Percentiles rank a stretch among this genome's conserved stretches.
Evolutionary conservation across 2,113 vertebrate genomes (phyloP).

Genomic region (Trichomycterus rosablanca): DNA sequence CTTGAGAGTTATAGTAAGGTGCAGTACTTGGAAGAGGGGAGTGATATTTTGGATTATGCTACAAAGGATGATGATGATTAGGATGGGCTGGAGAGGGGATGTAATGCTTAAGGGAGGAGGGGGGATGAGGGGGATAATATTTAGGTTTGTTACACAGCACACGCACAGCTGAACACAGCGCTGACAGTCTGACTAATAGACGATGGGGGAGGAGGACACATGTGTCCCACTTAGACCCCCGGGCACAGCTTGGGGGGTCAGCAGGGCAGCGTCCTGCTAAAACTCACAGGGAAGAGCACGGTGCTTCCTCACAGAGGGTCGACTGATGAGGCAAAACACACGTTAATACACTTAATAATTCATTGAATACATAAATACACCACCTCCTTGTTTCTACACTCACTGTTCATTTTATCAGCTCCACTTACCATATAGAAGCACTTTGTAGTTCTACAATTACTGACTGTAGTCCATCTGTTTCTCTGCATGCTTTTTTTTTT

Average conservation of each 20-base stretch:
- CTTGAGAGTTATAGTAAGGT: conserved; percentile 2
- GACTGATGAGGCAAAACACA: too few species aligned
- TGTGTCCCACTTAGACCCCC: conserved; percentile 4
- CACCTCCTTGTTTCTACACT: too few species aligned
- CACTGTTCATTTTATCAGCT: too few species aligned
- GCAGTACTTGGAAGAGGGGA: not conserved
- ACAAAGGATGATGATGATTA: not conserved
- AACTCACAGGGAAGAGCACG: too few species aligned
- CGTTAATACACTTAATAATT: too few species aligned
- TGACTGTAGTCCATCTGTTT: too few species aligned
- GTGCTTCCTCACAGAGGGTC: too few species aligned
- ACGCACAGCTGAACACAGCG: conserved; percentile 59
- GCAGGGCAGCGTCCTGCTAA: not conserved
- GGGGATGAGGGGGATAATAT: conserved; percentile 59
- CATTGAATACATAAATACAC: too few species aligned
- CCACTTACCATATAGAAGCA: too few species aligned
- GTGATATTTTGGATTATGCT: conserved; percentile 7
- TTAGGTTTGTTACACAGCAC: conserved; percentile 57
- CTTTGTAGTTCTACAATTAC: too few species aligned
- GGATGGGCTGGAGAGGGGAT: conserved; percentile 25
- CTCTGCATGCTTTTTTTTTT: too few species aligned
- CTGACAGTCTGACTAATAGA: conserved; percentile 64
- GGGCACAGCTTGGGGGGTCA: not conserved
- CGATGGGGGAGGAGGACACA: conserved; percentile 54
- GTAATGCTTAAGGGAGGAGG: conserved; percentile 50